These are phyloP conservation scores for Strigamia transsilvanica DNA, from an alignment of 2,888 invertebrate genomes.

Conservation along the genomic window DNA sequence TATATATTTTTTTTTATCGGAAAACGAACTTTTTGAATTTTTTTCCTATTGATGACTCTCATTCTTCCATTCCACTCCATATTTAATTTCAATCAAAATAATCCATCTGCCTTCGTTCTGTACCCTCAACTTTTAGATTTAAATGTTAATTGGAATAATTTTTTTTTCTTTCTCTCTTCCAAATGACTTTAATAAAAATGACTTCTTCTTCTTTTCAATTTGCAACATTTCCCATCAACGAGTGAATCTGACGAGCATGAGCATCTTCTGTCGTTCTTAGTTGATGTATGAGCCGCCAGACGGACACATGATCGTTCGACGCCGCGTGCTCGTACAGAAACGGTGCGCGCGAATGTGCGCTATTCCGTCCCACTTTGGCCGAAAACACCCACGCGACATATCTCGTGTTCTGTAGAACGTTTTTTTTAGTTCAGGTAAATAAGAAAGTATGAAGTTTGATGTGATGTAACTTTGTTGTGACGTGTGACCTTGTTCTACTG, in stretches of 20 bases:
- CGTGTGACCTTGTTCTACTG: not conserved
- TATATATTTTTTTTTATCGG: not conserved
- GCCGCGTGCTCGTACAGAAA: not conserved
- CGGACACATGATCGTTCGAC: not conserved
- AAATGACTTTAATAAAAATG: not conserved
- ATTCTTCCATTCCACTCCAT: not conserved
- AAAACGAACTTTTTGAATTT: conserved; percentile 22
- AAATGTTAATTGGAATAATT: not conserved
- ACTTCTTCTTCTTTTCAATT: not conserved
- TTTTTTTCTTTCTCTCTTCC: not conserved
- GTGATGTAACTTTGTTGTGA: conserved; percentile 15
- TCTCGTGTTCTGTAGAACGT: conserved; percentile 1
- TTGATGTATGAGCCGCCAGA: conserved; percentile 20
- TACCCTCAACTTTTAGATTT: not conserved
- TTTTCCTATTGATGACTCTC: not conserved
- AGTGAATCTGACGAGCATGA: not conserved
- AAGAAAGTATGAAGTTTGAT: conserved; percentile 13
- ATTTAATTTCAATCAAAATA: not conserved
- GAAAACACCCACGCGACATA: not conserved
- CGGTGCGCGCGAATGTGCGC: conserved; percentile 11
- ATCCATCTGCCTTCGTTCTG: not conserved
- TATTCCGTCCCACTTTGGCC: conserved; percentile 18
- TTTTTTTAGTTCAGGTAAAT: conserved; percentile 28
- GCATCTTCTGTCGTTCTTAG: not conserved
- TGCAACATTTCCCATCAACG: not conserved